Conservation (phyloP, 1,140 invertebrate species). For the Hylyphantes graminicola region DNA sequence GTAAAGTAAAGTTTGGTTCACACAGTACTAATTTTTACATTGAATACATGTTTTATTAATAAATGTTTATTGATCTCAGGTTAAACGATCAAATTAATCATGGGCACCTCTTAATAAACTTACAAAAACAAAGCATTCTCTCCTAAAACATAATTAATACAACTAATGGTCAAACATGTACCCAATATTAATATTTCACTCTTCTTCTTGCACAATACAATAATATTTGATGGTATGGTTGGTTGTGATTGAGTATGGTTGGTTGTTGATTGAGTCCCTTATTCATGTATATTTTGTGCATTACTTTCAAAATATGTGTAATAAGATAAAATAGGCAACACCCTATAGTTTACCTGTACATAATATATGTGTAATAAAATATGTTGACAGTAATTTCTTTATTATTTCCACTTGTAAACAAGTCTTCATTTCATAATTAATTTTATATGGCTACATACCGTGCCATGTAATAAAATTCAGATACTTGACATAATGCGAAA, state of each 20-base stretch:
- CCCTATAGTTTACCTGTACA: conserved; percentile 24
- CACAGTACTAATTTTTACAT: too few relatives aligned
- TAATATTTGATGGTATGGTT: not conserved
- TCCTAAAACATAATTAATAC: too few relatives aligned
- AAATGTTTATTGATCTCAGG: too few relatives aligned
- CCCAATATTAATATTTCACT: too few relatives aligned
- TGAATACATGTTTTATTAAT: too few relatives aligned
- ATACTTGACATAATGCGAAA: too few relatives aligned
- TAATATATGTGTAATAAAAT: conserved; percentile 33
- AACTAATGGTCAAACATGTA: too few relatives aligned
- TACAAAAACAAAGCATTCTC: too few relatives aligned
- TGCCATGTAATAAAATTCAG: not conserved
- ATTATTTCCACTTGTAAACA: not conserved
- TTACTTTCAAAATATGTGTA: conserved; percentile 18
- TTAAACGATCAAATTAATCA: too few relatives aligned
- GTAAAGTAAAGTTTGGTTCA: too few relatives aligned
- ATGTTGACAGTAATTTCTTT: not conserved
- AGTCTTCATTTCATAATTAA: not conserved
- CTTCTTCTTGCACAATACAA: too few relatives aligned
- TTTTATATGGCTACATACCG: not conserved
- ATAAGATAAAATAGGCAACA: conserved; percentile 22
- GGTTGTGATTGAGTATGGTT: not conserved
- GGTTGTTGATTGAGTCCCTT: conserved; percentile 6
- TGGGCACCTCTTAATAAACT: too few relatives aligned
- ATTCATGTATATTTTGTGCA: not conserved